Evolutionary conservation across 2,797 vertebrate species (phyloP), one percentile per base, ranked within the genome.

Genomic region (Hapalemur alaotrensis): DNA sequence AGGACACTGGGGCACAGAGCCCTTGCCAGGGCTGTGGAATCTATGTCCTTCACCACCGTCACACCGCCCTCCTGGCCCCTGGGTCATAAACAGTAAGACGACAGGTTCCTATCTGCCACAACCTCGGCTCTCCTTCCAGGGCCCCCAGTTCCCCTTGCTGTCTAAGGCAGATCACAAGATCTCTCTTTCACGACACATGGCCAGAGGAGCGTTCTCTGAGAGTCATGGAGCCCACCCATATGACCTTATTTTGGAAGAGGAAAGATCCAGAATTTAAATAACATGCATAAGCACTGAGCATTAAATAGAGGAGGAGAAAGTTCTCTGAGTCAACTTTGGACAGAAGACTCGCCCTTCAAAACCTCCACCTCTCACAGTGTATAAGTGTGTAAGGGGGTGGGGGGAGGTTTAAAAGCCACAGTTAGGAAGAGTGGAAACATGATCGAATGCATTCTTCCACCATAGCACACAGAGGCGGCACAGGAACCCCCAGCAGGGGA

Each of bases 221-320:
- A 20, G 43, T 78, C 57, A 76, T 41, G 54, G 28, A 23, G 46
- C 32, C 63, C 63, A 67, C 32, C 2, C 32, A 35, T 35, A 67
- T 18, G n/a, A 35, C 32, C 63, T 35, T 67, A 67, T 67, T 35
- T n/a, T 35, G 63, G 17, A 67, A 67, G 32, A n/a, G 3, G 63
- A 67, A 18, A 67, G 63, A 35, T 67, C n/a, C 63, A 67, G n/a
- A 67, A 67, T 67, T n/a, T 67, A 32, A 67, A 67, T 78, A 75
- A 65, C 2, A 10, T 6, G 11, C 13, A 38, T 0, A 4, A 59
- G 65, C 30, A 43, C 14, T 0, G 13, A 57, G 32, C 48, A 41
- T n/a, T 20, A 52, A 9, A 22, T 2, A 43, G 30, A 25, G 17
- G 5, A 57, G n/a, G 65, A 88, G 35, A 59, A 85, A 73, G 43